Evolutionary conservation across 2,888 invertebrate genomes (phyloP).

Genomic region (Ornithoptera alexandrae): DNA sequence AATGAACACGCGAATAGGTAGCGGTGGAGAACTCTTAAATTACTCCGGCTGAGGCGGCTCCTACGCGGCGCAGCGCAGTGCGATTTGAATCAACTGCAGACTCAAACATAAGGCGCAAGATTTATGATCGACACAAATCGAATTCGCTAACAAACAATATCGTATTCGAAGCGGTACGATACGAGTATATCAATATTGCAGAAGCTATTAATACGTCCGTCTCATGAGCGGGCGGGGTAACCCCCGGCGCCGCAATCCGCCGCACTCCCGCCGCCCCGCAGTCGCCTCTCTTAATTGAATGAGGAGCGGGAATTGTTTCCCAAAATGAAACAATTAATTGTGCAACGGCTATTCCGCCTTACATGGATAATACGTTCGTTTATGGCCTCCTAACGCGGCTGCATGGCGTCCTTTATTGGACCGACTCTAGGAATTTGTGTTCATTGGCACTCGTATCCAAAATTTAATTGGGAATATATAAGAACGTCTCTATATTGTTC

Average conservation of each 20-base stretch:
- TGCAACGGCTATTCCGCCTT: conserved; percentile 81
- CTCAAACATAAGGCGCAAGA: conserved; percentile 78
- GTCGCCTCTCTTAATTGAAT: conserved; percentile 81
- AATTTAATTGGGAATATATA: conserved; percentile 78
- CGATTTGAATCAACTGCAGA: conserved; percentile 75
- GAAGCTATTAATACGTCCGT: conserved; percentile 80
- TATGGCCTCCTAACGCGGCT: conserved; percentile 80
- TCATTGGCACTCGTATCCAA: conserved; percentile 77
- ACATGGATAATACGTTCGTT: conserved; percentile 81
- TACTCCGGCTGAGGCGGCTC: conserved; percentile 33
- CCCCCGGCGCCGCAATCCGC: conserved; percentile 36
- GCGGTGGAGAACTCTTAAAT: conserved; percentile 33
- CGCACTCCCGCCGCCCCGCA: conserved; percentile 54
- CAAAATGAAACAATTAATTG: conserved; percentile 81
- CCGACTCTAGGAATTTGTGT: conserved; percentile 79
- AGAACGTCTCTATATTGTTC: conserved; percentile 70
- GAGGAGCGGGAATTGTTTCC: conserved; percentile 81
- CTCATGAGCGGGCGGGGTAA: conserved; percentile 71
- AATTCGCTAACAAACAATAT: conserved; percentile 80
- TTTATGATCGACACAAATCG: conserved; percentile 80
- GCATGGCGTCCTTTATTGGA: conserved; percentile 78
- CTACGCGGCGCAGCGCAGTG: conserved; percentile 55
- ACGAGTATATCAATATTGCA: conserved; percentile 80
- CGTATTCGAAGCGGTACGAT: conserved; percentile 75
- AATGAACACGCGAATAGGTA: conserved; percentile 50